Evolutionary conservation across 2,113 vertebrate genomes (phyloP).

Genomic region (Notarius lentiginosus): DNA sequence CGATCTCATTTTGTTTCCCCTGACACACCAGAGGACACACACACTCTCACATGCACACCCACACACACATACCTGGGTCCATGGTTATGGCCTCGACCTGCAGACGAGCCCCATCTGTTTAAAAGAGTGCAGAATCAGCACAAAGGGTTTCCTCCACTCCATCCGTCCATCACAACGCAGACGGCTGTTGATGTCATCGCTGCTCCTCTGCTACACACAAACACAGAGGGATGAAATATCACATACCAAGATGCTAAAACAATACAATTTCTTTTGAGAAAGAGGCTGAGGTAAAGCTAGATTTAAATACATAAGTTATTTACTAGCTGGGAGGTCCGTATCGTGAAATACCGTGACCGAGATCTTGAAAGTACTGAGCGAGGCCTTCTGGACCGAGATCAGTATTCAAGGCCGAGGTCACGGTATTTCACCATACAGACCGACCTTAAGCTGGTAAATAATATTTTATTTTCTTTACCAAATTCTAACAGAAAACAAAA

Average conservation of each 20-base stretch:
- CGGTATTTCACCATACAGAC: too few relatives aligned
- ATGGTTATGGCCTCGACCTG: not conserved
- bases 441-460: too few relatives aligned
- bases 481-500: too few relatives aligned
- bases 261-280: not conserved
- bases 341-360: too few relatives aligned
- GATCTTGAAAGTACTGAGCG: too few relatives aligned
- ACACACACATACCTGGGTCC: not conserved
- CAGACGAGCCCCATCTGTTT: not conserved
- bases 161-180: not conserved
- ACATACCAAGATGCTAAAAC: not conserved
- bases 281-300: not conserved
- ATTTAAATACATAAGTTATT: not conserved
- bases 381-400: too few relatives aligned
- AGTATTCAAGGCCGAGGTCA: too few relatives aligned
- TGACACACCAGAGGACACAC: not conserved
- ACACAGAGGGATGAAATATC: not conserved
- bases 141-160: not conserved
- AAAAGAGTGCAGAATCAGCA: conserved; percentile 16
- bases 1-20: conserved; percentile 41
- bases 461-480: too few relatives aligned
- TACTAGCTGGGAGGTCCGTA: too few relatives aligned
- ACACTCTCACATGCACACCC: conserved; percentile 21
- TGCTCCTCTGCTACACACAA: not conserved
- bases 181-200: not conserved